Evolutionary conservation across 23 tunicate genomes (phyloP), one percentile per base, ranked within the genome.

Genomic region (Trididemnum clinides): DNA sequence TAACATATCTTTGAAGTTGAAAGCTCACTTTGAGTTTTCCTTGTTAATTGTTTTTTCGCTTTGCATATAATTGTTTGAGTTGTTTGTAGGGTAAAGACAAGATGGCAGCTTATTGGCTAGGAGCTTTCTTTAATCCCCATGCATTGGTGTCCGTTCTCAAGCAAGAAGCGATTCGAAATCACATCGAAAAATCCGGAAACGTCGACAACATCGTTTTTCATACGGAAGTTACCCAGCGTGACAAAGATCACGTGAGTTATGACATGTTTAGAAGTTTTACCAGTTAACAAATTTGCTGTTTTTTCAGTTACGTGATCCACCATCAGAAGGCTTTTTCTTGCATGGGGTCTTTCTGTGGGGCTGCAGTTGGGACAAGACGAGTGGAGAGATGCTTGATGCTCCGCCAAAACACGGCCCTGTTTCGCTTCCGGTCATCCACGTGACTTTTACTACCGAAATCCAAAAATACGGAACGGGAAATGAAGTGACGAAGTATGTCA

Each of bases 321-420:
- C 98, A 1, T 54, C 94, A 27, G 98, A 94, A 49, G 98, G 98
- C 1, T 85, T 94, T 58, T 94, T 94, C 35, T 31, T 94, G 12
- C 91, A 86, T 27, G 98, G 98, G 2, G 98, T 94, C 5, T 94
- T 89, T 75, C 23, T 94, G 64, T 89, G 94, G 94, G 98, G 98
- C 5, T 85, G 94, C 31, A 64, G 83, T 1, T 94, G 98, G 98
- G 98, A 94, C 50, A 94, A 89, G 50, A 86, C 98, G 51, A 87
- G 85, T 26, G 92, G 92, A 0, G 98, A 93, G 39, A 84, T 93
- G 89, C 39, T 84, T 57, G 98, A 93, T 69, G 3, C 82, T 21
- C 92, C 92, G 21, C 90, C 98, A 21, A 93, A 93, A 88, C 90
- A 80, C 34, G 98, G 92, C 25, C 89, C 98, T 21, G 58, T 82